Evolutionary conservation across 2,888 invertebrate genomes (phyloP).

Genomic region (Drosophila bunnanda): DNA sequence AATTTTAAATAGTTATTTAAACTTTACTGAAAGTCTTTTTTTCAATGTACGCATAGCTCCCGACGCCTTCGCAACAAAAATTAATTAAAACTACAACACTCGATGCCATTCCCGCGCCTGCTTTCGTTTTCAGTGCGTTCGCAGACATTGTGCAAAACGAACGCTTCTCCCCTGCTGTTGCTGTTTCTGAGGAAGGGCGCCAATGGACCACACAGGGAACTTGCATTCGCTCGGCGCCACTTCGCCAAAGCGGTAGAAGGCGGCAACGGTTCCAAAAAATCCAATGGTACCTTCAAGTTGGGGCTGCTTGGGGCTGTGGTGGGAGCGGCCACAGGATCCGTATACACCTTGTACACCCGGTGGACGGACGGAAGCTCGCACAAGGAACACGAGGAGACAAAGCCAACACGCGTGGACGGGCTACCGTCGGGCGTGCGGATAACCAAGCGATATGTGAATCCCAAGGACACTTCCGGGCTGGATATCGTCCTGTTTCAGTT

Average conservation of each 20-base stretch:
- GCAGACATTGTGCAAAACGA: constrained; percentile 73
- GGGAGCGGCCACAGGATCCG: constrained; percentile 86
- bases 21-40: too few species aligned
- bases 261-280: constrained; percentile 11
- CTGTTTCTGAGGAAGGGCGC: constrained; percentile 26
- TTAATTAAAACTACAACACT: constrained; percentile 67
- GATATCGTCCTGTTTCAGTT: constrained; percentile 97
- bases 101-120: constrained; percentile 26
- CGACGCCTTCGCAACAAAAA: constrained; percentile 61
- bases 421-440: constrained; percentile 86
- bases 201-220: constrained; percentile 21
- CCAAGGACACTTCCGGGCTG: constrained; percentile 88
- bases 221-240: constrained; percentile 19
- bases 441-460: constrained; percentile 88
- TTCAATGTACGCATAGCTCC: too few species aligned
- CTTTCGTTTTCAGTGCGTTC: constrained; percentile 70
- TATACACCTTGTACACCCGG: constrained; percentile 84
- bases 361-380: constrained; percentile 77
- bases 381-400: constrained; percentile 83
- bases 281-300: constrained; percentile 85
- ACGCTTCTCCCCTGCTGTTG: constrained; percentile 22
- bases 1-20: too few species aligned
- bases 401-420: constrained; percentile 83
- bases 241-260: constrained; percentile 27
- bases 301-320: constrained; percentile 87